Evolutionary conservation across 2,113 vertebrate species (phyloP).

Genomic region (Microtus ochrogaster): DNA sequence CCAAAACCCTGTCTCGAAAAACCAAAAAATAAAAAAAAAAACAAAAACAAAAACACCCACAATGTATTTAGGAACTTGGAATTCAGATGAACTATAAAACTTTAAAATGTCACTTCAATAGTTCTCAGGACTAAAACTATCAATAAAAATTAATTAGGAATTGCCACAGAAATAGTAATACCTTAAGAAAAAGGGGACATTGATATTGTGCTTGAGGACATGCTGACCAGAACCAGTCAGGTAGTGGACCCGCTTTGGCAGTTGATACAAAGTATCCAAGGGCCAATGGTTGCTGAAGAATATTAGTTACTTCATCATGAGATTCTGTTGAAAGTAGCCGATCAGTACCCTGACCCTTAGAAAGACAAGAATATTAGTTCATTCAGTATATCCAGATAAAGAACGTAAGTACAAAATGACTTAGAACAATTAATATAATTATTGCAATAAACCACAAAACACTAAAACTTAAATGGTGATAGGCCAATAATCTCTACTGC

Average conservation of each 20-base stretch:
- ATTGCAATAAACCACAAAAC: neutral
- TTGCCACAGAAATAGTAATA: conserved; percentile 74
- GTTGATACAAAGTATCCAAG: conserved; percentile 99
- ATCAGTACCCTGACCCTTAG: conserved; percentile 96
- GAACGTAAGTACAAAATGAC: conserved; percentile 48
- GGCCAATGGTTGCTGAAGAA: conserved; percentile 98
- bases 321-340: conserved; percentile 95
- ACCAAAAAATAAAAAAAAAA: too few species aligned
- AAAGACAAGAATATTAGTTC: conserved; percentile 68
- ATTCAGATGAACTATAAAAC: conserved; percentile 20
- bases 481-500: neutral
- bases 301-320: conserved; percentile 98
- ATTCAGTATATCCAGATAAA: neutral
- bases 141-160: conserved; percentile 55
- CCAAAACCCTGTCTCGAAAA: too few species aligned
- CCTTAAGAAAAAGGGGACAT: conserved; percentile 96
- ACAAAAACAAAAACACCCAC: too few species aligned
- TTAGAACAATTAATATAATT: neutral
- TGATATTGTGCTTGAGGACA: conserved; percentile 99
- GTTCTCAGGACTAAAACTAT: conserved; percentile 19
- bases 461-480: neutral
- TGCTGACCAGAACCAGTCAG: conserved; percentile 99
- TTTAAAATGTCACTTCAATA: conserved; percentile 33
- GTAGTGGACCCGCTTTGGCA: conserved; percentile 98
- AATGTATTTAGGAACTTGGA: conserved; percentile 36